Evolutionary conservation across 2,797 vertebrate species (phyloP), one percentile per base, ranked within the genome.

Genomic region (Zalophus californianus): DNA sequence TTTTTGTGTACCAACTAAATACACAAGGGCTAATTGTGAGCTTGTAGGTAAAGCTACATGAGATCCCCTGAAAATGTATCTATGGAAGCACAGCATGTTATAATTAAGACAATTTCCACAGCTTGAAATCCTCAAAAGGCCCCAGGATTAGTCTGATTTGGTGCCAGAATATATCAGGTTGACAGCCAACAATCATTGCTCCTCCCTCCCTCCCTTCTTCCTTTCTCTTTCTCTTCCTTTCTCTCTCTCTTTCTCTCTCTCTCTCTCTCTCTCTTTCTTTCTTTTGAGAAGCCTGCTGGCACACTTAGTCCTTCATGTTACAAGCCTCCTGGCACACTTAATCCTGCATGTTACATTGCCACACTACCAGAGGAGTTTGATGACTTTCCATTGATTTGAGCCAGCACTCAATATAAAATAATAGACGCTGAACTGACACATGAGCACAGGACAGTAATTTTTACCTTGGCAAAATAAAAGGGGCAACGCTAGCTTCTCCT

Each of bases 21-120:
- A 62, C 23, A 62, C 50, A 94, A 72, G 20, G 64, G 41, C 62
- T 86, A 87, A 95, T 56, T 41, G 18, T 50, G 68, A 94, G 41
- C 32, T 18, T 80, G 32, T 60, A 78, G 73, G 54, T 89, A 85
- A 96, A 6, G 70, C 38, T 89, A 68, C 16, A 85, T n/a, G 35
- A 96, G 44, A 90, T 27, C 62, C 11, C 92, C 68, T 91, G 60
- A 73, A 94, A 95, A 86, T 14, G 7, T n/a, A 79, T 52, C 70
- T 89, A 60, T 29, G 32, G n/a, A 80, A 96, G 58, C 41, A 91
- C 62, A 96, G 72, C 29, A 23, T 87, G 79, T 79, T 93, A 94
- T 93, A 96, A 97, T 96, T 96, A 96, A 96, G 96, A 95, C n/a
- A 95, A 85, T 90, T 95, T 92, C n/a, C 85, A 97, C 54, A 94